Evolutionary conservation across 2,888 invertebrate species (phyloP).

Genomic region (Chrysodeixis includens): DNA sequence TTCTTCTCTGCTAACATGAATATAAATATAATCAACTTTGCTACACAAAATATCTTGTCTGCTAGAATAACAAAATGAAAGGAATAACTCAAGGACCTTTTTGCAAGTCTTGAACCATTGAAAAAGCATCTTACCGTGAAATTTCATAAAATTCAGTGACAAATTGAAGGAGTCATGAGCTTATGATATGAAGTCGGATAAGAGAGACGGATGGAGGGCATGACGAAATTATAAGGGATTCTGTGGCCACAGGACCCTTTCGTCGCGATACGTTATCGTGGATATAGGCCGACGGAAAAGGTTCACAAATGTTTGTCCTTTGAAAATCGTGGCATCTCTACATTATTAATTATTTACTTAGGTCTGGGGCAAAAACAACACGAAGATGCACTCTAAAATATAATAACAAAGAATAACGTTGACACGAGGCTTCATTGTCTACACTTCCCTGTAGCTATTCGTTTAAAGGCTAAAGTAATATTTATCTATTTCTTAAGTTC

Average conservation of each 20-base stretch:
- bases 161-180: conserved; percentile 58
- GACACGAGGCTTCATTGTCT: conserved; percentile 39
- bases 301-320: conserved; percentile 18
- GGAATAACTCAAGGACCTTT: conserved; percentile 11
- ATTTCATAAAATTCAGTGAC: conserved; percentile 56
- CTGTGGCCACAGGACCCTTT: conserved; percentile 35
- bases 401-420: conserved; percentile 28
- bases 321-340: conserved; percentile 5
- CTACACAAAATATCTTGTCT: neutral
- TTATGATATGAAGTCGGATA: conserved; percentile 54
- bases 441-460: conserved; percentile 28
- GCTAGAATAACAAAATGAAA: neutral
- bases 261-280: conserved; percentile 22
- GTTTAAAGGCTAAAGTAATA: conserved; percentile 36
- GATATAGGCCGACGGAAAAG: conserved; percentile 13
- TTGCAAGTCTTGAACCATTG: conserved; percentile 11
- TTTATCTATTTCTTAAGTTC: conserved; percentile 52
- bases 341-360: neutral
- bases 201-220: conserved; percentile 41
- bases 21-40: neutral
- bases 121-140: conserved; percentile 39
- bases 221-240: conserved; percentile 47
- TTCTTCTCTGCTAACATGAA: neutral
- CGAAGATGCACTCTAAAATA: neutral
- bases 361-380: neutral